Percentiles rank a stretch among this genome's conserved stretches.
Evolutionary conservation across 2,888 invertebrate species (phyloP).

Genomic region (Drosophila paracracens): DNA sequence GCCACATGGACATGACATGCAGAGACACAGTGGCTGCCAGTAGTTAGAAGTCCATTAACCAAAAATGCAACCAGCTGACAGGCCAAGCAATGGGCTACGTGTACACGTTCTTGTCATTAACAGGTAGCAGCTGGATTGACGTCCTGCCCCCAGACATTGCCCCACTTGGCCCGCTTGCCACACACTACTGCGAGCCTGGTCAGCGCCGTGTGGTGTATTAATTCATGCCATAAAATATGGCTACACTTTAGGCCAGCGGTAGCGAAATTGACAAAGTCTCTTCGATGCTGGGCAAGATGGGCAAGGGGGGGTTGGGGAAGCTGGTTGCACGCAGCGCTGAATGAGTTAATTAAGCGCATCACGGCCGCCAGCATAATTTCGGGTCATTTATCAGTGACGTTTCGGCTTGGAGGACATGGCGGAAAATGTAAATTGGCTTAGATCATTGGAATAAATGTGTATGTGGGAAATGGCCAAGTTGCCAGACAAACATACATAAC

Average conservation of each 20-base stretch:
- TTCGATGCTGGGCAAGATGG: neutral
- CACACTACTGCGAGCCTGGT: neutral
- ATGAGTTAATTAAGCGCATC: conserved; percentile 84
- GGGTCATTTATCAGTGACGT: conserved; percentile 83
- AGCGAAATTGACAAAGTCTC: conserved; percentile 53
- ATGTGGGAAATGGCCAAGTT: conserved; percentile 15
- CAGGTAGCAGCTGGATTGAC: conserved; percentile 77
- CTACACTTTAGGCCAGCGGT: conserved; percentile 58
- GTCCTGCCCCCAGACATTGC: conserved; percentile 18
- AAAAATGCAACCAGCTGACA: conserved; percentile 67
- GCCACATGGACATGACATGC: conserved; percentile 32
- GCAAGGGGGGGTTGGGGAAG: neutral
- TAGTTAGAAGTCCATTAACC: conserved; percentile 69
- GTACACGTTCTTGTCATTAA: conserved; percentile 59
- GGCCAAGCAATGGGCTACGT: conserved; percentile 27
- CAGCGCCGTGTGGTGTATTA: conserved; percentile 58
- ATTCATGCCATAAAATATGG: conserved; percentile 76
- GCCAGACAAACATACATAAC: conserved; percentile 42
- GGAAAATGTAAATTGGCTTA: conserved; percentile 60
- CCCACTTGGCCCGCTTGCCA: neutral
- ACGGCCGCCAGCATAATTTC: conserved; percentile 83
- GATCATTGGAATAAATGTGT: conserved; percentile 26
- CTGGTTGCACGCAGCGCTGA: conserved; percentile 52
- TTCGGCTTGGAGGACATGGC: conserved; percentile 69
- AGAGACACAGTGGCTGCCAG: conserved; percentile 57